Conservation (phyloP, 1,140 invertebrate genomes). For the Achatina immaculata region DNA sequence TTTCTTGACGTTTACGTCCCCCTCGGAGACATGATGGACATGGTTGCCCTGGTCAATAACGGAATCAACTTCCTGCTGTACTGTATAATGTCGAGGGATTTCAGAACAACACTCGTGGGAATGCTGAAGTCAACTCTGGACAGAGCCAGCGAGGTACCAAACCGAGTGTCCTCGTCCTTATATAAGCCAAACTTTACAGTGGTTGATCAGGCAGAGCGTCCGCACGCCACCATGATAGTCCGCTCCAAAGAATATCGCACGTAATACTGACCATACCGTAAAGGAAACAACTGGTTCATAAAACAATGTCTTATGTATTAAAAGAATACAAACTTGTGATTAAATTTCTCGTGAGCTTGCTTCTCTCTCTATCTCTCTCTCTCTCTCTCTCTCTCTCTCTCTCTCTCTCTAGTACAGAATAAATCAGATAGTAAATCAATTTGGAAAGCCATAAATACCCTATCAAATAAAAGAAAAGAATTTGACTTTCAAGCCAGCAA, state of each 20-base stretch:
- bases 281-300: no score
- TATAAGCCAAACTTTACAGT: not conserved
- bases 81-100: conserved; percentile 93
- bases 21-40: conserved; percentile 91
- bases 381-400: no score
- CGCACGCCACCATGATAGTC: not conserved
- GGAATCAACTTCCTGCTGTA: conserved; percentile 94
- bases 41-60: conserved; percentile 89
- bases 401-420: no score
- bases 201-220: not conserved
- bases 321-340: no score
- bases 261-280: not conserved
- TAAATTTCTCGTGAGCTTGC: no score
- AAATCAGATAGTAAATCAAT: no score
- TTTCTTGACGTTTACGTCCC: conserved; percentile 66
- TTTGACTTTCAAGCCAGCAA: no score
- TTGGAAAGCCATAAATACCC: no score
- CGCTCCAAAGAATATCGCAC: not conserved
- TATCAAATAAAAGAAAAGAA: no score
- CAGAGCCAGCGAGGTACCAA: not conserved
- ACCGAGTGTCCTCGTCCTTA: not conserved
- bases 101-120: conserved; percentile 81
- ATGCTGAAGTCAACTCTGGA: conserved; percentile 31
- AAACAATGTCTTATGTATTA: no score
- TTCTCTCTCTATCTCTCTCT: no score